These are phyloP conservation scores for Tetraodon nigroviridis DNA, from an alignment of 2,113 vertebrate species.

Conservation along the genomic window DNA sequence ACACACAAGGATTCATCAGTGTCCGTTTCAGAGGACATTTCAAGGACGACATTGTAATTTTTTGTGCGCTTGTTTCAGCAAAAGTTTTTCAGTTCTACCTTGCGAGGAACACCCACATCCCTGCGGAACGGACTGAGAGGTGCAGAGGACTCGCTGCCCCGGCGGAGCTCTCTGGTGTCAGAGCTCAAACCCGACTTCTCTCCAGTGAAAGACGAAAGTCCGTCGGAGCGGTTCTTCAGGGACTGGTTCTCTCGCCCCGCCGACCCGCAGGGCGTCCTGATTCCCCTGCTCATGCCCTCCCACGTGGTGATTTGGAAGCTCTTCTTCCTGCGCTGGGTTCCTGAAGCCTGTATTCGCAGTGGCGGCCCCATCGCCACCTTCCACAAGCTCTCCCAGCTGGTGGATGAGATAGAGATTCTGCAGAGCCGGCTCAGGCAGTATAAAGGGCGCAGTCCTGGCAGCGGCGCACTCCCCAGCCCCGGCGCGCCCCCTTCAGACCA, in stretches of 20 bases:
- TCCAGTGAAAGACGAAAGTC: slow-evolving; percentile 65
- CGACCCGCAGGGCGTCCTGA: slow-evolving; percentile 81
- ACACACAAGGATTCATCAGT: no score
- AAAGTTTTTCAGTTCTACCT: slow-evolving; percentile 86
- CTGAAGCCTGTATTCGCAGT: slow-evolving; percentile 84
- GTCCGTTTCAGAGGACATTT: background rate
- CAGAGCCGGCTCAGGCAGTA: slow-evolving; percentile 80
- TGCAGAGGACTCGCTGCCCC: slow-evolving; percentile 73
- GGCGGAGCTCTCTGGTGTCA: slow-evolving; percentile 82
- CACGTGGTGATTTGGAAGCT: slow-evolving; percentile 92
- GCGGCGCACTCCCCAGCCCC: slow-evolving; percentile 52
- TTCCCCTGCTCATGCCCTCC: slow-evolving; percentile 80
- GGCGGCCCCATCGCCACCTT: slow-evolving; percentile 84
- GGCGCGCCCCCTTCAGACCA: slow-evolving; percentile 63
- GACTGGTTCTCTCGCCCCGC: slow-evolving; percentile 84
- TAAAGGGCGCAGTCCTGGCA: slow-evolving; percentile 58
- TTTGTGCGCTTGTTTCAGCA: slow-evolving; percentile 45
- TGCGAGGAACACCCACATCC: slow-evolving; percentile 75
- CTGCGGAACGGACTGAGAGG: slow-evolving; percentile 79
- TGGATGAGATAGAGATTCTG: slow-evolving; percentile 85
- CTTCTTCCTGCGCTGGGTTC: slow-evolving; percentile 95
- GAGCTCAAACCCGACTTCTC: slow-evolving; percentile 77
- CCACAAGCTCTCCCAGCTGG: slow-evolving; percentile 84
- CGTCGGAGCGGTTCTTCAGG: slow-evolving; percentile 79
- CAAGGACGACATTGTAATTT: background rate